phyloP scores from a whole-genome alignment of 2,888 invertebrate species.

The Eubasilissa splendida region DNA sequence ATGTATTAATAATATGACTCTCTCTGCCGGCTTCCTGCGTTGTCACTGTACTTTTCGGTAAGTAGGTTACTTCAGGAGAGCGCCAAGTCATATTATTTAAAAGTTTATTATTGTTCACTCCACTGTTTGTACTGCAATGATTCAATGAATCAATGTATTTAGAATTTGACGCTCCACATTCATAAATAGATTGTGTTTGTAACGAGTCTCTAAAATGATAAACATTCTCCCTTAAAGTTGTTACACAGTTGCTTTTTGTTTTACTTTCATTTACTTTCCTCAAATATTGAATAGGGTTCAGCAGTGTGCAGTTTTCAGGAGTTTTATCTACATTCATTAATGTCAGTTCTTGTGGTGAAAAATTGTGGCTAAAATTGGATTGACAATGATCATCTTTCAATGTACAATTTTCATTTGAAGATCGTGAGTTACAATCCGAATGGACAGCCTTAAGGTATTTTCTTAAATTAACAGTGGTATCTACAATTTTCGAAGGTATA shows the following conservation, averaged over 20 bases:
- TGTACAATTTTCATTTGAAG: conserved; percentile 44
- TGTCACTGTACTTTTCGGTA: neutral
- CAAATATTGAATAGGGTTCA: conserved; percentile 56
- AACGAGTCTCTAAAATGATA: neutral
- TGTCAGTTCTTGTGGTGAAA: neutral
- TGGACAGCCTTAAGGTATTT: conserved; percentile 61
- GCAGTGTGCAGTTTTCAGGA: conserved; percentile 2
- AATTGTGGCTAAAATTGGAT: neutral
- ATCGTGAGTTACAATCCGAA: conserved; percentile 57
- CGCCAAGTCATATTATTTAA: neutral
- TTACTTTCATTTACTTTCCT: conserved; percentile 39
- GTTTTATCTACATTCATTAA: neutral
- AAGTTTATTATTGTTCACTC: neutral
- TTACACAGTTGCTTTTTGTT: neutral
- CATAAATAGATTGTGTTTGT: neutral
- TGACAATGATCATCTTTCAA: neutral
- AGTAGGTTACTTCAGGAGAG: neutral
- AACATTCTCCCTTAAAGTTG: neutral
- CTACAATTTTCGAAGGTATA: conserved; percentile 60
- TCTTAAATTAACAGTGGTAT: conserved; percentile 60
- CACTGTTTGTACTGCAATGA: neutral
- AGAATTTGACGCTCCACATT: conserved; percentile 16
- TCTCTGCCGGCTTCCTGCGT: neutral
- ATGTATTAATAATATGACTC: neutral
- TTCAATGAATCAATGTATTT: conserved; percentile 28